Evolutionary conservation across 2,113 vertebrate species (phyloP).

Genomic region (Mandrillus leucophaeus): DNA sequence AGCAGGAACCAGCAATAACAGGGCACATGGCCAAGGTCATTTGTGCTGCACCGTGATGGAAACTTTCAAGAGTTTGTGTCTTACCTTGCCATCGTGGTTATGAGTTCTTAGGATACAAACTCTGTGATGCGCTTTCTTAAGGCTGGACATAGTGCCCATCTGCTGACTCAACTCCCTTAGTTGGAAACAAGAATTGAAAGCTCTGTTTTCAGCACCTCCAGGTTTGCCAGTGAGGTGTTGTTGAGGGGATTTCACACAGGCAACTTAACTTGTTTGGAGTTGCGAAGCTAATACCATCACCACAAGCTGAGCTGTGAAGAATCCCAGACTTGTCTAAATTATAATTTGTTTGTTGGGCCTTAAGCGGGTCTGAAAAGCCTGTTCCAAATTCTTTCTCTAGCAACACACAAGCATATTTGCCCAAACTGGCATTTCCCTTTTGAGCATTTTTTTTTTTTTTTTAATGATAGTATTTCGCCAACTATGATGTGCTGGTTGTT

Average conservation of each 20-base stretch:
- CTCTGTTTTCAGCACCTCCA: background rate
- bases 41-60: background rate
- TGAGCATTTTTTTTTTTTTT: background rate
- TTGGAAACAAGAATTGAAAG: background rate
- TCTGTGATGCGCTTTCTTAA: background rate
- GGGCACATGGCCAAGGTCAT: background rate
- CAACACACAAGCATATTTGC: conserved; percentile 24
- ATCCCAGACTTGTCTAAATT: conserved; percentile 71
- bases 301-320: conserved; percentile 71
- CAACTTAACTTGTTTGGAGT: conserved; percentile 57
- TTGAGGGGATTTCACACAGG: background rate
- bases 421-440: conserved; percentile 36
- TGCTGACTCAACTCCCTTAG: background rate
- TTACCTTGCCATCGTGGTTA: background rate
- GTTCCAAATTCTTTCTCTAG: conserved; percentile 13
- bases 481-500: background rate
- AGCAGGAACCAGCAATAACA: background rate
- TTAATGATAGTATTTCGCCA: background rate
- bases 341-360: conserved; percentile 74
- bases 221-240: conserved; percentile 19
- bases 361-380: conserved; percentile 52
- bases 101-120: background rate
- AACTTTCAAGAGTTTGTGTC: background rate
- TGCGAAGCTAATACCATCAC: conserved; percentile 61
- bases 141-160: background rate